A percentile compares a stretch with the other conserved stretches of the same genome.
Evolutionary conservation across 2,888 invertebrate species (phyloP).

Genomic region (Mesorhabditis sp.): DNA sequence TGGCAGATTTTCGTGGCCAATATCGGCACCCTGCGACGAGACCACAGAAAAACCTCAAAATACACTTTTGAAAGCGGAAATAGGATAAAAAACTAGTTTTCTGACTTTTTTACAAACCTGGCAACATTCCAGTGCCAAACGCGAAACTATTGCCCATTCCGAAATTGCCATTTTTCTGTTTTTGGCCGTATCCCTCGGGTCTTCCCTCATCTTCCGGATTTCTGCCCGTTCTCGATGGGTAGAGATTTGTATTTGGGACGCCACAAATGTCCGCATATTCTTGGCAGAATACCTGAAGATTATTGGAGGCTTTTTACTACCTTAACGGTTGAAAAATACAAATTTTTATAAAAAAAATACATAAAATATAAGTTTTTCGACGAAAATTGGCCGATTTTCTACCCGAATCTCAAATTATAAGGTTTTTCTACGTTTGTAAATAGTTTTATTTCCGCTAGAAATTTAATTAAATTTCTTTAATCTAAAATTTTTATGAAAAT

Average conservation of each 20-base stretch:
- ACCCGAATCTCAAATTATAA: too few relatives aligned
- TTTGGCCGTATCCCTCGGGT: constrained; percentile 51
- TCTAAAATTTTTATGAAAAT: too few relatives aligned
- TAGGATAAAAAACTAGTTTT: background rate
- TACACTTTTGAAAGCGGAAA: background rate
- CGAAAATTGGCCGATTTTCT: too few relatives aligned
- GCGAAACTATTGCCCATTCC: constrained; percentile 44
- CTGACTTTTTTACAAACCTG: constrained; percentile 21
- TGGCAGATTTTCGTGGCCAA: constrained; percentile 38
- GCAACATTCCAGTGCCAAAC: constrained; percentile 46
- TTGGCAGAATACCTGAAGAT: constrained; percentile 41
- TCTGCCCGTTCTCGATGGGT: constrained; percentile 27
- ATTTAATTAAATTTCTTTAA: constrained; percentile 4
- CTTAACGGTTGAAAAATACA: background rate
- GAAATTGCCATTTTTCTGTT: constrained; percentile 49
- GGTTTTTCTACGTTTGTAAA: too few relatives aligned
- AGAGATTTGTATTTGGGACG: constrained; percentile 45
- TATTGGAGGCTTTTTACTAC: too few relatives aligned
- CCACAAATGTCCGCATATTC: constrained; percentile 48
- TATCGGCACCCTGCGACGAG: constrained; percentile 37
- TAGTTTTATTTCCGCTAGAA: background rate
- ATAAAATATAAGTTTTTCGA: too few relatives aligned
- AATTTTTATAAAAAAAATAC: constrained; percentile 1
- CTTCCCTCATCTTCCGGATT: constrained; percentile 32
- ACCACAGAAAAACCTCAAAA: constrained; percentile 27